Conservation (phyloP, 2,113 vertebrate genomes). For the cat (Felis catus) region DNA sequence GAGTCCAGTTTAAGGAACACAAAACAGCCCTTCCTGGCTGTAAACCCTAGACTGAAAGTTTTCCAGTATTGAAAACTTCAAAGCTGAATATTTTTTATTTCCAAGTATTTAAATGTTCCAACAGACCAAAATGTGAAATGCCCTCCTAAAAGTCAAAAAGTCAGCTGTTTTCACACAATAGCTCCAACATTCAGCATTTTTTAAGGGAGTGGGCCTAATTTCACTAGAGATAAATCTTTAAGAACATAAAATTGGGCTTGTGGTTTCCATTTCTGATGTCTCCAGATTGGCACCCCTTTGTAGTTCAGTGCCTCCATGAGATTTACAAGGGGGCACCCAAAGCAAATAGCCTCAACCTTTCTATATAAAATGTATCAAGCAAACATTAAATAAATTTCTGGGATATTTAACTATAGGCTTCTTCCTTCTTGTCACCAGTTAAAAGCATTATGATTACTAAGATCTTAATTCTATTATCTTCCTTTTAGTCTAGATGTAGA, state of each 20-base stretch:
- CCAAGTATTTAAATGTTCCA: slow-evolving; percentile 82
- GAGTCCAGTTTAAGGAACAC: slow-evolving; percentile 64
- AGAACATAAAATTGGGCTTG: slow-evolving; percentile 53
- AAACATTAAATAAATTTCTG: slow-evolving; percentile 87
- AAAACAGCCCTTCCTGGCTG: slow-evolving; percentile 67
- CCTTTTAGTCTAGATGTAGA: background rate
- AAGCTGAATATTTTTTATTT: slow-evolving; percentile 80
- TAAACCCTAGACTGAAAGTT: slow-evolving; percentile 81
- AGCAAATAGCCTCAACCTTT: slow-evolving; percentile 68
- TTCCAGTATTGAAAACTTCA: slow-evolving; percentile 85
- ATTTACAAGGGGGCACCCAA: slow-evolving; percentile 71
- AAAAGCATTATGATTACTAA: slow-evolving; percentile 48
- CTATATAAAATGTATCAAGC: slow-evolving; percentile 81
- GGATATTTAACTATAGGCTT: slow-evolving; percentile 79
- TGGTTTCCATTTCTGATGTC: slow-evolving; percentile 72
- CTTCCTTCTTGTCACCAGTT: slow-evolving; percentile 76
- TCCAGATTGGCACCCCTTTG: slow-evolving; percentile 62
- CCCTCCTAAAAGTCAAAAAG: slow-evolving; percentile 71
- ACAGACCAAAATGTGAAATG: slow-evolving; percentile 80
- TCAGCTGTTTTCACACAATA: slow-evolving; percentile 68
- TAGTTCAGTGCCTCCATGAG: slow-evolving; percentile 74
- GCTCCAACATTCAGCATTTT: slow-evolving; percentile 56
- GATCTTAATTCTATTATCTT: slow-evolving; percentile 34
- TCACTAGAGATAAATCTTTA: slow-evolving; percentile 72
- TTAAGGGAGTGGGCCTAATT: slow-evolving; percentile 67